phyloP scores from a whole-genome alignment of 2,888 invertebrate genomes.

The Cataglyphis albicans region DNA sequence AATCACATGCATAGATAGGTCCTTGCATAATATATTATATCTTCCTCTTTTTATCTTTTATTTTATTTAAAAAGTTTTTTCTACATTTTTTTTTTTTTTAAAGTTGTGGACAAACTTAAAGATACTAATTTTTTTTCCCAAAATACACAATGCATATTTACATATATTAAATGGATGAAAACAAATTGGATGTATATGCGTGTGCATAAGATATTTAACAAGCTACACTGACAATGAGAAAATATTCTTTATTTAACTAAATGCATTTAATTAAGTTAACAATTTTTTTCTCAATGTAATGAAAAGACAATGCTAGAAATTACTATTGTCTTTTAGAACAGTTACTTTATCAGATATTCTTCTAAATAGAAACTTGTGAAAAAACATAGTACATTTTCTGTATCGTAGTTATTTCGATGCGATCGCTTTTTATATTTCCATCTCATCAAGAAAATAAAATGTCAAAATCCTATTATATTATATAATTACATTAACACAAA shows the following conservation, averaged over 20 bases:
- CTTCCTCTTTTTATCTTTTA: neutral
- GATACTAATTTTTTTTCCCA: neutral
- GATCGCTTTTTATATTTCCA: neutral
- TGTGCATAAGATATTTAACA: neutral
- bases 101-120: neutral
- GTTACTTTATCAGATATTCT: no score
- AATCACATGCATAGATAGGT: no score
- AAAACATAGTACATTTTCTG: neutral
- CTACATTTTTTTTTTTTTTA: neutral
- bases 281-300: no score
- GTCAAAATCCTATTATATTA: neutral
- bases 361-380: neutral
- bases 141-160: neutral
- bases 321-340: no score
- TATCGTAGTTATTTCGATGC: neutral
- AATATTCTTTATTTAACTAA: neutral
- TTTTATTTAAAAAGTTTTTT: neutral
- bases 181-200: neutral
- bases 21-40: neutral
- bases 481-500: constrained; percentile 17
- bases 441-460: neutral
- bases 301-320: no score
- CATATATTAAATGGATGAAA: neutral
- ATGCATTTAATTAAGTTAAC: neutral
- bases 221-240: neutral